These are phyloP conservation scores for Chaitophorus viminalis DNA, from an alignment of 2,888 invertebrate genomes.

Conservation along the genomic window DNA sequence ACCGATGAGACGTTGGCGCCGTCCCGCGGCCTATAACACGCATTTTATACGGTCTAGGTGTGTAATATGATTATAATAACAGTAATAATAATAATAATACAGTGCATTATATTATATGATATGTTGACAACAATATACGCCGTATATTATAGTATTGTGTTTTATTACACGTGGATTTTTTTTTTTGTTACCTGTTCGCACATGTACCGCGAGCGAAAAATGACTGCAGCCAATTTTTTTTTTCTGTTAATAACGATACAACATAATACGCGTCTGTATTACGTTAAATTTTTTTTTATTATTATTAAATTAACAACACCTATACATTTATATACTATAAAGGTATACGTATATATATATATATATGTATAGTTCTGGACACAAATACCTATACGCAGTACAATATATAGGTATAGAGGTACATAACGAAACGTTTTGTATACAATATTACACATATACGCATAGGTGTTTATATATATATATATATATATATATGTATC, in stretches of 20 bases:
- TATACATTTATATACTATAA: neutral
- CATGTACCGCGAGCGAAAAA: no score
- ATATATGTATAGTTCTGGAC: neutral
- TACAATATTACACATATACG: neutral
- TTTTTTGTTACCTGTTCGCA: no score
- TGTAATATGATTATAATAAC: neutral
- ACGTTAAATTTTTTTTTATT: neutral
- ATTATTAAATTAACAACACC: slow-evolving; percentile 23
- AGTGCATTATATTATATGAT: no score
- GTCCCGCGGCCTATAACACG: slow-evolving; percentile 17
- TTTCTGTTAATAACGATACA: neutral
- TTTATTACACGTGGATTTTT: no score
- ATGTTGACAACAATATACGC: no score
- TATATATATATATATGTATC: no score
- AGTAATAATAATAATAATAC: no score
- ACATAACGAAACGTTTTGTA: neutral
- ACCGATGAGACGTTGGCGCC: neutral
- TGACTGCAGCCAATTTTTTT: no score
- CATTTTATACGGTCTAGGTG: neutral
- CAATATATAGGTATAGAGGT: no score
- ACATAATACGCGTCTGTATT: slow-evolving; percentile 2
- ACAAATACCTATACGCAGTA: neutral
- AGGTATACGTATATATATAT: no score
- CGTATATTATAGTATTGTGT: no score
- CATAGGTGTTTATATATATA: no score